Conservation (phyloP, 2,113 vertebrate species). For the Tapirus terrestris region DNA sequence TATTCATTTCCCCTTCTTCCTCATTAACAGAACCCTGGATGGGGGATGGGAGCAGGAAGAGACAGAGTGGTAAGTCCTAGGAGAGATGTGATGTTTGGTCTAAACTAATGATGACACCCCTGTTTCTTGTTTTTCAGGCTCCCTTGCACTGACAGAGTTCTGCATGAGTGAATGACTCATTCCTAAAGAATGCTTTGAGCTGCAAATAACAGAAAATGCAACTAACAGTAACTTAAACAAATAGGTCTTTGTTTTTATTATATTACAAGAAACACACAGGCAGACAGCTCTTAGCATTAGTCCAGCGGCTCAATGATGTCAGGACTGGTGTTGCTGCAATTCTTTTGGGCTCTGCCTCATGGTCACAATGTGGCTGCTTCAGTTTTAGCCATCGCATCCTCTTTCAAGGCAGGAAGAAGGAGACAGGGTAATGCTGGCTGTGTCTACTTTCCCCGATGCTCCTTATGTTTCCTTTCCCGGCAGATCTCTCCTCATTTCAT, state of each 20-base stretch:
- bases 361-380: neutral
- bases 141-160: neutral
- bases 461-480: neutral
- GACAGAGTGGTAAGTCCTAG: neutral
- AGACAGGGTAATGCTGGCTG: neutral
- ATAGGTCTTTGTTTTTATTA: neutral
- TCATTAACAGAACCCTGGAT: neutral
- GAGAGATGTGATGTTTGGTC: neutral
- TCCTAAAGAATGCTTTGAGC: constrained; percentile 2
- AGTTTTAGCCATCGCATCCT: neutral
- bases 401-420: neutral
- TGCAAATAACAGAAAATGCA: constrained; percentile 36
- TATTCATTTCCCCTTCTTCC: neutral
- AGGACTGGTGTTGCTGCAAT: neutral
- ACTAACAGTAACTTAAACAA: neutral
- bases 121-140: neutral
- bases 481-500: neutral
- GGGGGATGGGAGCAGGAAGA: neutral
- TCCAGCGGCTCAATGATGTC: neutral
- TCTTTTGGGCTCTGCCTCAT: constrained; percentile 14
- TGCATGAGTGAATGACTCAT: neutral
- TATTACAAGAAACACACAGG: neutral
- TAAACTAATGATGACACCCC: neutral
- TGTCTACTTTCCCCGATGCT: neutral
- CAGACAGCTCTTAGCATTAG: neutral